These are phyloP conservation scores for Rotaria magnacalcarata DNA, from an alignment of 2,888 invertebrate genomes.

Conservation along the genomic window DNA sequence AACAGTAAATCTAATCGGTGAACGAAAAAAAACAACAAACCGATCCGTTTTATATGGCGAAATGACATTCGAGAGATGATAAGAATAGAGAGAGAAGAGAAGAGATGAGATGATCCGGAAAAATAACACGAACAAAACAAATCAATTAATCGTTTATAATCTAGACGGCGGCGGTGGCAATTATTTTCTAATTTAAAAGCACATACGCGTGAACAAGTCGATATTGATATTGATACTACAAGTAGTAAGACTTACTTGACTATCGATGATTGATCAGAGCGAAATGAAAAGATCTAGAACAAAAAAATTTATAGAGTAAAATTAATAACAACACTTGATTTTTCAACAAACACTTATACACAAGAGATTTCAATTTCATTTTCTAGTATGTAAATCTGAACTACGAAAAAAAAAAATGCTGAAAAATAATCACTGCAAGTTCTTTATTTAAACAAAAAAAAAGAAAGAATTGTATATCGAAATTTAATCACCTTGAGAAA, in stretches of 20 bases:
- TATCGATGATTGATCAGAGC: not conserved
- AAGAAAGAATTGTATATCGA: not conserved
- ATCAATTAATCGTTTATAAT: slow-evolving; percentile 28
- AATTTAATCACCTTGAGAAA: not conserved
- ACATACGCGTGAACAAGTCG: not conserved
- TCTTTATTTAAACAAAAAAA: not conserved
- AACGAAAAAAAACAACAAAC: not conserved
- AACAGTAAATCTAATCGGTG: slow-evolving; percentile 13
- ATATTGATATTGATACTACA: not conserved
- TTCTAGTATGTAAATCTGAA: not conserved
- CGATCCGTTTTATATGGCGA: not conserved
- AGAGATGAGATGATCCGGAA: not conserved
- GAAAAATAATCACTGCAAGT: not conserved
- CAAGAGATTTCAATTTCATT: not conserved
- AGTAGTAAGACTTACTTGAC: not conserved
- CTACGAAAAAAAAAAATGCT: too few species aligned
- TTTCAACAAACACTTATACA: not conserved
- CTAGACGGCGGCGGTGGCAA: not conserved
- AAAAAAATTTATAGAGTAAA: not conserved
- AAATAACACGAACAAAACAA: slow-evolving; percentile 17
- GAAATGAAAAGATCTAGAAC: not conserved
- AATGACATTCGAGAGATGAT: slow-evolving; percentile 1
- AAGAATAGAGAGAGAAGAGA: not conserved
- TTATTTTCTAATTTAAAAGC: not conserved
- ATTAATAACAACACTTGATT: not conserved